Conservation (phyloP, 2,113 vertebrate species). For the Mastomys coucha region DNA sequence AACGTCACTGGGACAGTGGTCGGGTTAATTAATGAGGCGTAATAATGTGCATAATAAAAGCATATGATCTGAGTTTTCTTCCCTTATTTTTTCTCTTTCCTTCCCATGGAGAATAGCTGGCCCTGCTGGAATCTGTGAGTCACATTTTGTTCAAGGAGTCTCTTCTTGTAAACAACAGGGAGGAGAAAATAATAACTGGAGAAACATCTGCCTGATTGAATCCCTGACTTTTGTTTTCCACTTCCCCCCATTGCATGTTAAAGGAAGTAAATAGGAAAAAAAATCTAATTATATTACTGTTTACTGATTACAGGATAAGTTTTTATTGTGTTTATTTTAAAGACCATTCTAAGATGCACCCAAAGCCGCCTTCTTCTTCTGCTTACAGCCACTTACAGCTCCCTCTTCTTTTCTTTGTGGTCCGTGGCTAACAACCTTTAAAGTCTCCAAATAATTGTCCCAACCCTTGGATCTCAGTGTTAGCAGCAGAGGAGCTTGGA, state of each 20-base stretch:
- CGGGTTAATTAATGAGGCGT: constrained; percentile 92
- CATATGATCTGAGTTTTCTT: constrained; percentile 88
- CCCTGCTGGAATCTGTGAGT: constrained; percentile 87
- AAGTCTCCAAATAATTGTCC: background rate
- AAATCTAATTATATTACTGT: constrained; percentile 91
- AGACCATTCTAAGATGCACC: constrained; percentile 20
- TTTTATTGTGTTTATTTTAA: constrained; percentile 86
- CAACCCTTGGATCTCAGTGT: background rate
- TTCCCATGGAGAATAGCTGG: constrained; percentile 82
- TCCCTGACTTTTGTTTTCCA: constrained; percentile 90
- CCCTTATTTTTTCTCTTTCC: constrained; percentile 85
- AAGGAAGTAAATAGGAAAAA: constrained; percentile 91
- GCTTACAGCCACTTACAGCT: background rate
- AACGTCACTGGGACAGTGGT: constrained; percentile 89
- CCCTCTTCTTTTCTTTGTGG: background rate
- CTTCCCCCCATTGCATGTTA: constrained; percentile 89
- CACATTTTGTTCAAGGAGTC: constrained; percentile 85
- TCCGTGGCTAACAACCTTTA: background rate
- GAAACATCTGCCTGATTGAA: constrained; percentile 91
- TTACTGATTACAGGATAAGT: constrained; percentile 85
- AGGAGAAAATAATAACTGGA: constrained; percentile 86
- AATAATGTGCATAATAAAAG: constrained; percentile 92
- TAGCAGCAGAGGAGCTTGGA: background rate
- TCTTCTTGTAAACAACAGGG: constrained; percentile 87
- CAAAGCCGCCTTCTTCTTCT: constrained; percentile 53